Percentiles rank a stretch among this genome's conserved stretches.
These are phyloP conservation scores for Galemys pyrenaicus DNA, from an alignment of 2,113 vertebrate species.

Conservation along the genomic window DNA sequence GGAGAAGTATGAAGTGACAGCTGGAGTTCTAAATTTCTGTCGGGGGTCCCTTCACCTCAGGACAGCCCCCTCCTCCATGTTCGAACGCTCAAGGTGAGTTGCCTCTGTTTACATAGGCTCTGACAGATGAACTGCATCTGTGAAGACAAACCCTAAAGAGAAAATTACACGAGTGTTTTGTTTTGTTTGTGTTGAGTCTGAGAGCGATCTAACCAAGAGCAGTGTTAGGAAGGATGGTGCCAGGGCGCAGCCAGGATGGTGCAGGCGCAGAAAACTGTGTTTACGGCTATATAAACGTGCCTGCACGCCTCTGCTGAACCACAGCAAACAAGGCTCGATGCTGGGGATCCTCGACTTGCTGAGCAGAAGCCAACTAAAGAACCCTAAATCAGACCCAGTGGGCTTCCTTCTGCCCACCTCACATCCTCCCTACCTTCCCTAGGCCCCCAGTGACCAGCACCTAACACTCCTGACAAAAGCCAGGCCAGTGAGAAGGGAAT, in stretches of 20 bases:
- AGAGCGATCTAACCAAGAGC: neutral
- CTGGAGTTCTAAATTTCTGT: no score
- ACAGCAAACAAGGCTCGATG: neutral
- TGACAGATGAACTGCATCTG: no score
- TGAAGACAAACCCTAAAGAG: no score
- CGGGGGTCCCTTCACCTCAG: no score
- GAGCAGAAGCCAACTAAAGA: neutral
- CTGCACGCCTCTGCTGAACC: neutral
- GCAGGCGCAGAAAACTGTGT: neutral
- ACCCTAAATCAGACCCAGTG: neutral
- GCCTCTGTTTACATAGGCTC: no score
- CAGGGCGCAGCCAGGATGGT: neutral
- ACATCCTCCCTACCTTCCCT: neutral
- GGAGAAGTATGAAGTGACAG: no score
- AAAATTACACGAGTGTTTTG: no score
- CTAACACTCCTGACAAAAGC: slow-evolving; percentile 77
- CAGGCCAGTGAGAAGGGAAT: slow-evolving; percentile 70
- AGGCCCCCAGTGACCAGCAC: slow-evolving; percentile 81
- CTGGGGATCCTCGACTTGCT: neutral
- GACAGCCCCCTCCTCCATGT: no score
- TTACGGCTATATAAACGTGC: no score
- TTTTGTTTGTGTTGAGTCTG: no score
- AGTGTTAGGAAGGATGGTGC: neutral
- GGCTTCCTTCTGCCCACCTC: neutral
- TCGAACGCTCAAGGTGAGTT: no score